These are phyloP conservation scores for Oreochromis aureus DNA, from an alignment of 2,113 vertebrate genomes.

Conservation along the genomic window DNA sequence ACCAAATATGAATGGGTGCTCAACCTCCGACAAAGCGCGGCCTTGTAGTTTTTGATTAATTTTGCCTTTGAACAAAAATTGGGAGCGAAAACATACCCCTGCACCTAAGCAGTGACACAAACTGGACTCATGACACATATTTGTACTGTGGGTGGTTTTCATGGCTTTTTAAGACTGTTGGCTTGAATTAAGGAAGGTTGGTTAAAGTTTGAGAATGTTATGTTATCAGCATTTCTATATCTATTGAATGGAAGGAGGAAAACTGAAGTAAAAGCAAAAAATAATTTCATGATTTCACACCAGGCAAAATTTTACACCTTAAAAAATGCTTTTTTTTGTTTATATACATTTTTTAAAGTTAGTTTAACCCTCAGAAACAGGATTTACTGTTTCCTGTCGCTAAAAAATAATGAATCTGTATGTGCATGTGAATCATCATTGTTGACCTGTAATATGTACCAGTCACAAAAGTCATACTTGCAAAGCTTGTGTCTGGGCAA, in stretches of 20 bases:
- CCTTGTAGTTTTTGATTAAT: not conserved
- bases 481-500: not conserved
- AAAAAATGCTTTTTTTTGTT: not conserved
- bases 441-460: not conserved
- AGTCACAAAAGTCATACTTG: not conserved
- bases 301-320: fast-evolving
- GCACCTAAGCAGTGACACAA: not conserved
- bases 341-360: not conserved
- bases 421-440: not conserved
- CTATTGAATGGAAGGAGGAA: not conserved
- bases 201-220: not conserved
- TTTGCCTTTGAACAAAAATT: not conserved
- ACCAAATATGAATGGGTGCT: not conserved
- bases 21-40: not conserved
- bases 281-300: not conserved
- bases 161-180: not conserved
- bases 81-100: not conserved
- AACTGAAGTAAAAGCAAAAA: not conserved
- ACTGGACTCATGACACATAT: not conserved
- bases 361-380: not conserved
- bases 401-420: not conserved
- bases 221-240: not conserved
- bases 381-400: not conserved
- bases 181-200: not conserved
- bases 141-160: not conserved